Base-by-base conservation (phyloP, 2,888 invertebrate genomes). In the Petrolisthes cinctipes region DNA sequence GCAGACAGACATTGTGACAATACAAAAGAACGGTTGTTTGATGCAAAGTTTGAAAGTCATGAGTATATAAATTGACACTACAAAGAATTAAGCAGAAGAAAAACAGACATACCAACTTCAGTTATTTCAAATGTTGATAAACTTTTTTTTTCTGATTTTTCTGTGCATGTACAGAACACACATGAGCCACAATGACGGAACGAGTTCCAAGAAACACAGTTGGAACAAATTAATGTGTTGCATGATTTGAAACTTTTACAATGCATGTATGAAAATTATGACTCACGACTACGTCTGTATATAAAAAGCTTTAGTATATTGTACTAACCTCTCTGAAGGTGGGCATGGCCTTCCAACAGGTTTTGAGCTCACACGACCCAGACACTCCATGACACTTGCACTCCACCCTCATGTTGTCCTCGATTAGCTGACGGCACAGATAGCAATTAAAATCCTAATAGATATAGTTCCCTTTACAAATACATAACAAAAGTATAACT, bases 341-440 rank as follows among this genome's bases (percentile, higher is more conserved):
- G 3, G 93, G 93, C 92, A 93, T 92, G 68, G 92, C 92, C 82
- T 92, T 91, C 93, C 93, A 93, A 90, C 93, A 93, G 11, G 93
- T 93, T 90, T 92, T 92, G 68, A 93, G 91, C 89, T 93, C 93
- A 91, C 93, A 93, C 17, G 93, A 93, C 6, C 93, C 93, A 54
- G 93, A 92, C 17, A 93, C 93, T 20, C 93, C 93, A 90, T 93
- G 93, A 91, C 93, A 93, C 89, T 93, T 93, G 92, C 93, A 93
- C 86, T 93, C 92, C 53, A 92, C 91, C 37, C 92, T 91, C 92
- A 94, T 92, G 90, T 93, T 92, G 73, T 92, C 91, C 90, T 93
- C 92, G 57, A 94, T 92, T 57, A 93, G 92, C 93, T 93, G 91
- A 37, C 0, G 37, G 37, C 37, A 37, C 2, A 37, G 37, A 37